A percentile compares a stretch with the other conserved stretches of the same genome.
phyloP scores from a whole-genome alignment of 2,888 invertebrate genomes.

The Hecatera dysodea region DNA sequence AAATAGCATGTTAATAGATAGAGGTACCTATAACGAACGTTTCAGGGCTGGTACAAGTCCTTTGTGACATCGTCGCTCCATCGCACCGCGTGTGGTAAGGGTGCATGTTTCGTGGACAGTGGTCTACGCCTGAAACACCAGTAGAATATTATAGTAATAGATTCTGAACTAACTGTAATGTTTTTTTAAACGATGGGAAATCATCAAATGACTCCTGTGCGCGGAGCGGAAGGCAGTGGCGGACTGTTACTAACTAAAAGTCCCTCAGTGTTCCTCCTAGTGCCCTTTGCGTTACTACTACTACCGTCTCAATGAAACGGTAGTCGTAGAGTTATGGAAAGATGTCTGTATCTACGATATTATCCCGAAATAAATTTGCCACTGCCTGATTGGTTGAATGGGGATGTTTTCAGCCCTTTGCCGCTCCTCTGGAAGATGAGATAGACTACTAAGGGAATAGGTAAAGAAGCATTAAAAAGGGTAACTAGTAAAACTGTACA shows the following conservation, averaged over 20 bases:
- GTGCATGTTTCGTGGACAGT: constrained; percentile 80
- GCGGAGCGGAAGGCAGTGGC: too few relatives aligned
- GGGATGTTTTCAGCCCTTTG: not conserved
- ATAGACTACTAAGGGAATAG: too few relatives aligned
- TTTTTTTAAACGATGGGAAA: too few relatives aligned
- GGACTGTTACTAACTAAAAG: too few relatives aligned
- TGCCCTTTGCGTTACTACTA: too few relatives aligned
- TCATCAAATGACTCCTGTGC: too few relatives aligned
- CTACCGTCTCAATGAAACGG: not conserved
- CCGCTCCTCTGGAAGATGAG: not conserved
- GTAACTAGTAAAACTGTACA: too few relatives aligned
- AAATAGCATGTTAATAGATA: not conserved
- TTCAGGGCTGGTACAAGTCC: constrained; percentile 74
- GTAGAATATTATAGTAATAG: not conserved
- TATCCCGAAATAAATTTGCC: not conserved
- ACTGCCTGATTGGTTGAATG: not conserved
- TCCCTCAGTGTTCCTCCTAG: too few relatives aligned
- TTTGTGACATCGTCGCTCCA: constrained; percentile 76
- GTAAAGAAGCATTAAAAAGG: not conserved
- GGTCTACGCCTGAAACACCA: constrained; percentile 75
- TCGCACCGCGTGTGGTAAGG: constrained; percentile 84
- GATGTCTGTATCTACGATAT: not conserved
- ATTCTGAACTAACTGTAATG: not conserved
- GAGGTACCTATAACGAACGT: constrained; percentile 72
- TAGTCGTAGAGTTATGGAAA: not conserved